Evolutionary conservation across 1,140 invertebrate genomes (phyloP), one percentile per base, ranked within the genome.

Genomic region (Diprion similis): DNA sequence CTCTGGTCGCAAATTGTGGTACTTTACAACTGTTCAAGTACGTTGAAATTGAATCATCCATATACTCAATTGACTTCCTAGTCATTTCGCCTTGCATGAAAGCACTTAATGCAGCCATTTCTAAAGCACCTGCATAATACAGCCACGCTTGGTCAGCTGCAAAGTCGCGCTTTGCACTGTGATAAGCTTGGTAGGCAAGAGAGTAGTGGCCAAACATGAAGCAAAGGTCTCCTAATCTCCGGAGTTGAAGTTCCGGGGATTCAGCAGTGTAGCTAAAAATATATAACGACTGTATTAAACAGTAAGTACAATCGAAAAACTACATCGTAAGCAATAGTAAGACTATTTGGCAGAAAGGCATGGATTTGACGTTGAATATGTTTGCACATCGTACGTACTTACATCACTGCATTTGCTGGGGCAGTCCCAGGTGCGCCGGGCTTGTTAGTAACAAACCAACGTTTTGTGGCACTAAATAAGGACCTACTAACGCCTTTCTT

Each of bases 201-300:
- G 94, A 92, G 88, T 99, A 99, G 79, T 98, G 93, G 10, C 97
- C 96, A 85, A 99, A 97, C 91, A 99, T 93, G 83, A 99, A 99
- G 85, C 96, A 97, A 0, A 99, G 87, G 88, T 99, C 98, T 8
- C 95, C 98, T 51, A 99, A 85, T 73, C 97, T 93, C 73, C 98
- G 90, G 37, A 97, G 91, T 83, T 99, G 97, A 64, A 99, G 89
- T 88, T 99, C 98, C 6, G 95, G 93, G 9, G 97, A 96, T 85
- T 99, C 97, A 48, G 89, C 88, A 18, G 94, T 92, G 84, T 98
- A 98, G 75, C 94, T 96, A 78, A 69, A 88, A 84, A 78, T 10
- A n/a, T 73, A 70, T 68, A 47, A 66, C 17, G 48, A 68, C 74
- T 10, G 73, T 8, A 76, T 24, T 68, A n/a, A 74, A 59, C 64